phyloP scores from a whole-genome alignment of 1,140 invertebrate genomes.

The Leptopilina clavipes region DNA sequence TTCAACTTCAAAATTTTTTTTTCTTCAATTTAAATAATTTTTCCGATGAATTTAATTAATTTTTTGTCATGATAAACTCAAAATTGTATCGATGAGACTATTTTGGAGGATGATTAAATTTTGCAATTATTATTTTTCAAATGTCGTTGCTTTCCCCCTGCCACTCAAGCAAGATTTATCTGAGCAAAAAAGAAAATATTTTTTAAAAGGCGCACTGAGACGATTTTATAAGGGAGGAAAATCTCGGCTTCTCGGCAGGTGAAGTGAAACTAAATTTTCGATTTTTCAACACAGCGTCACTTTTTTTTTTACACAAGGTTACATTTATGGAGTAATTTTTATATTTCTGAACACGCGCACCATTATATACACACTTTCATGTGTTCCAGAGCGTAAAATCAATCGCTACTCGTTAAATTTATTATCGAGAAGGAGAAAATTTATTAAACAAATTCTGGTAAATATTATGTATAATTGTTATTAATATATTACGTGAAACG shows the following conservation, averaged over 20 bases:
- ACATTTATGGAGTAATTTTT: neutral
- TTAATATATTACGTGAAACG: slow-evolving; percentile 25
- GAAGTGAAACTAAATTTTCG: slow-evolving; percentile 2
- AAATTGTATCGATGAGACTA: no score
- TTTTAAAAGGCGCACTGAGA: neutral
- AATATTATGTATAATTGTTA: no score
- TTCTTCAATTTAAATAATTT: no score
- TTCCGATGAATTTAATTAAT: no score
- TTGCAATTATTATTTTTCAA: no score
- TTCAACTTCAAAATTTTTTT: no score
- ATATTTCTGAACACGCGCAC: slow-evolving; percentile 11
- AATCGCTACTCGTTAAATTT: neutral
- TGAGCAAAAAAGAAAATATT: no score
- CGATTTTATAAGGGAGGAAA: neutral
- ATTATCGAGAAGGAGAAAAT: neutral
- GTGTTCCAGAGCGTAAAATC: slow-evolving; percentile 15
- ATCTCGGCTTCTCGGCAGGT: neutral
- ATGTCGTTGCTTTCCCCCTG: no score
- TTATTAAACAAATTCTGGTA: no score
- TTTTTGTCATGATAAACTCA: no score
- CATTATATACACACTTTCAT: neutral
- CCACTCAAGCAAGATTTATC: no score
- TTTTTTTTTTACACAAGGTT: slow-evolving; percentile 11
- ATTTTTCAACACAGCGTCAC: slow-evolving; percentile 2
- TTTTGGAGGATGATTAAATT: no score